Base-by-base conservation (phyloP, 2,888 invertebrate genomes). In the Arenicola marina region DNA sequence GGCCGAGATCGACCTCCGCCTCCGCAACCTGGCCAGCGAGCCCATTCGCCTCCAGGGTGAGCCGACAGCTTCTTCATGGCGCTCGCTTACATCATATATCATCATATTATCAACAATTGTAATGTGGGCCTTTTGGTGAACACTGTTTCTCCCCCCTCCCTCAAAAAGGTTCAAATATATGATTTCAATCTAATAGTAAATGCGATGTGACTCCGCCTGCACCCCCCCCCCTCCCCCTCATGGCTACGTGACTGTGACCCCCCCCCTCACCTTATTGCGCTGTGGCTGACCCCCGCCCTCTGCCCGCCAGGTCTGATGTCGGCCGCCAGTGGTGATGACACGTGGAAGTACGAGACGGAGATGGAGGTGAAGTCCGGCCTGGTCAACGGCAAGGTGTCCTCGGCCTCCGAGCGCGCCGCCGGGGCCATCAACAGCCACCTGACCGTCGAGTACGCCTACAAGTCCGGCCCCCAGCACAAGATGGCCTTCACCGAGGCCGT, bases 21-120 rank as follows among this genome's bases (percentile, higher is more conserved):
- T 68, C 21, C n/a, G 54, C 26, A 65, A 68, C 46, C 43, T 65
- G 28, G 61, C 67, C 57, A 38, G 18, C 11, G 56, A 64, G 33
- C 63, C 66, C 18, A 53, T 62, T 33, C 62, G 24, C 15, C n/a
- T 68, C 29, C 48, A 64, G 28, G 63, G 67, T 63, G 31, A 48
- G 59, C 26, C 48, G 48, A 32, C 32, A 33, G 4, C 21, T 18
- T 4, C 33, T 24, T 21, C 38, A n/a, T n/a, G 32, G 32, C 28
- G 33, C 24, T 32, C 24, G 11, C 33, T 1, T 18, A 32, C 4
- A 15, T 28, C 0, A 0, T 11, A 2, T 24, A 53, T 11, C 24
- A 29, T 53, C 21, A 29, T 31, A 32, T 21, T 53, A 21, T 2
- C 1, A 21, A 31, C 1, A 28, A n/a, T n/a, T n/a, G n/a, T n/a